These are phyloP conservation scores for Drosophila kambysellisi DNA, from an alignment of 2,888 invertebrate species.

Conservation along the genomic window DNA sequence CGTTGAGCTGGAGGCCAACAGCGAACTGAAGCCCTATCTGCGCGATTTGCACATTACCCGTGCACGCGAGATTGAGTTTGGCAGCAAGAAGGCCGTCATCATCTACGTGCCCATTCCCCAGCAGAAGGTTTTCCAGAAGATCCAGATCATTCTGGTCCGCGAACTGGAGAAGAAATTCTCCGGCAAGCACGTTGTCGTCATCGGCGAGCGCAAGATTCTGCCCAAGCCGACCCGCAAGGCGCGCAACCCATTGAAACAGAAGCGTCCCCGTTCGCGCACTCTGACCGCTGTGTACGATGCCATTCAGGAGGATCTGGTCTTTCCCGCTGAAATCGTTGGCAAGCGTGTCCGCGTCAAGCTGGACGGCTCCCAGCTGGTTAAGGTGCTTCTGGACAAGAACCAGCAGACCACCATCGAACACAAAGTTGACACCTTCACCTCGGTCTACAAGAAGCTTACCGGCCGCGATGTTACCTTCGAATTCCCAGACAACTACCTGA, in stretches of 20 bases:
- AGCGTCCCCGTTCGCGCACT: conserved; percentile 93
- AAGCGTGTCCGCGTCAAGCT: conserved; percentile 98
- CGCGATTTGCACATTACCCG: conserved; percentile 92
- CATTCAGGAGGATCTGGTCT: conserved; percentile 98
- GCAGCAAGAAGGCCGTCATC: conserved; percentile 98
- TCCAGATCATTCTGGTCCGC: conserved; percentile 97
- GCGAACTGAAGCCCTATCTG: conserved; percentile 97
- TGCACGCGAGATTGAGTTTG: conserved; percentile 84
- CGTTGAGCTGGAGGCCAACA: conserved; percentile 98
- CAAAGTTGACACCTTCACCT: conserved; percentile 99
- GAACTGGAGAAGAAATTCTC: conserved; percentile 99
- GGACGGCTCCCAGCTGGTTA: conserved; percentile 98
- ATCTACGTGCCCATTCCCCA: conserved; percentile 99
- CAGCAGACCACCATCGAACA: conserved; percentile 99
- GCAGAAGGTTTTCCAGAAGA: conserved; percentile 98
- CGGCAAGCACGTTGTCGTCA: conserved; percentile 98
- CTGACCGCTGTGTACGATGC: conserved; percentile 99
- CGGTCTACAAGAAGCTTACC: conserved; percentile 99
- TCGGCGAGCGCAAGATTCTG: conserved; percentile 98
- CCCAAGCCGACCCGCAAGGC: conserved; percentile 99
- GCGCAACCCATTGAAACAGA: conserved; percentile 91
- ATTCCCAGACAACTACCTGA: conserved; percentile 99
- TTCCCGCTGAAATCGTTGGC: conserved; percentile 99
- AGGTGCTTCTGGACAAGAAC: conserved; percentile 98
- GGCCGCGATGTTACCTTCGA: conserved; percentile 99